Base-by-base conservation (phyloP, 2,888 invertebrate genomes). In the Diadromus collaris region DNA sequence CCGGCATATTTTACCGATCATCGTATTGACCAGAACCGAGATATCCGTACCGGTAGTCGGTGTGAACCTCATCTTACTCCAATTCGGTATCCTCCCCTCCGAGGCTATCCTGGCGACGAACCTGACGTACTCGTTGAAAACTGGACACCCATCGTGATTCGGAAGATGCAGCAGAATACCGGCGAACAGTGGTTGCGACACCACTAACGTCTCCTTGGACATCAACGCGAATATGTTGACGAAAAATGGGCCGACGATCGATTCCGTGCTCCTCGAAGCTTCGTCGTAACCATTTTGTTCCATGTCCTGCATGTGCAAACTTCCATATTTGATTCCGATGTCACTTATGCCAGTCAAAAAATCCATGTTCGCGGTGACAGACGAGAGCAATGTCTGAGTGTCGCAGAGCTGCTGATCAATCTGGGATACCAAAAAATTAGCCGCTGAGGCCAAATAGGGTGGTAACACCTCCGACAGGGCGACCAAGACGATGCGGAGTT, bases 111-210 rank as follows among this genome's bases (percentile, higher is more conserved):
- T 74, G 16, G 78, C 65, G 6, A 85, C 64, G 64, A 79, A 84
- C 29, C 64, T 54, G 5, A 84, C 44, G 54, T 85, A 80, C 68
- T 85, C 85, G 48, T 84, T 81, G 4, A 84, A 71, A 16, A 83
- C 72, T 6, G 85, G 83, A 79, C 85, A 81, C 6, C 63, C 56
- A 6, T 79, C 78, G 67, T 65, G 58, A 13, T 81, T 79, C 2
- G 84, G 84, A 24, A 85, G 72, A 58, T 83, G 81, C 1, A 70
- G 48, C 48, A 85, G 21, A 44, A 85, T 82, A 6, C 78, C 46
- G 10, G 80, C 82, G 56, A 85, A 83, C 38, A 85, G 10, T 65
- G 70, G 70, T 71, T 83, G 84, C 1, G 83, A 63, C 19, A 84
- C 16, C 58, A n/a, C 6, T 0, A 67, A 7, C 16, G 71, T 60